Evolutionary conservation across 2,888 invertebrate genomes (phyloP).

Genomic region (Conus canariensis): DNA sequence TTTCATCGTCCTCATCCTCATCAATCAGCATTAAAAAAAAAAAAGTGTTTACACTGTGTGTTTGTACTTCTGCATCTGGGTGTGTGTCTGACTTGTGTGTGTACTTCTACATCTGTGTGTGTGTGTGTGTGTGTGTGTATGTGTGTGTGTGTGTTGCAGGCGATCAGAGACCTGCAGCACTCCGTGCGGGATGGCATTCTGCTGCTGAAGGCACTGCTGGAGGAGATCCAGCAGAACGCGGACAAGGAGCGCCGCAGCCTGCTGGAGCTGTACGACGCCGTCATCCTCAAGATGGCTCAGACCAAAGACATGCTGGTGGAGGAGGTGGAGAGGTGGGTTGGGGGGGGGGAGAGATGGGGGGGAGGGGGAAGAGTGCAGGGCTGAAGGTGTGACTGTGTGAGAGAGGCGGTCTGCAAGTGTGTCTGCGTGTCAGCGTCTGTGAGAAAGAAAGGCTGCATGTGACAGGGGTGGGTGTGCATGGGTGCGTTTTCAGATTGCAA

Average conservation of each 20-base stretch:
- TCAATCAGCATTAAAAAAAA: too few relatives aligned
- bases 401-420: neutral
- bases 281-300: conserved; percentile 85
- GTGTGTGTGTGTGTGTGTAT: neutral
- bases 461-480: neutral
- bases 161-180: conserved; percentile 83
- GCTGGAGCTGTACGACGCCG: conserved; percentile 84
- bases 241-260: conserved; percentile 85
- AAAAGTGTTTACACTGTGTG: neutral
- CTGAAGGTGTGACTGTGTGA: neutral
- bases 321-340: conserved; percentile 84
- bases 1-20: too few relatives aligned
- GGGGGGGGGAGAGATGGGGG: neutral
- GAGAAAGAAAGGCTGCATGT: neutral
- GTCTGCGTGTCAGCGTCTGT: neutral
- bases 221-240: conserved; percentile 84
- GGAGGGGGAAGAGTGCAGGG: neutral
- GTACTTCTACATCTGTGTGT: neutral
- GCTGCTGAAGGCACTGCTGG: conserved; percentile 84
- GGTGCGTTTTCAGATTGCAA: too few relatives aligned
- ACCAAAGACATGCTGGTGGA: conserved; percentile 84
- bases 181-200: conserved; percentile 85
- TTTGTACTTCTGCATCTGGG: neutral
- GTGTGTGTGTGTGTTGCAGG: conserved; percentile 66
- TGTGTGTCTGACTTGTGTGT: neutral